Conservation (phyloP, 2,888 invertebrate species). For the Drosophila aldrichi region DNA sequence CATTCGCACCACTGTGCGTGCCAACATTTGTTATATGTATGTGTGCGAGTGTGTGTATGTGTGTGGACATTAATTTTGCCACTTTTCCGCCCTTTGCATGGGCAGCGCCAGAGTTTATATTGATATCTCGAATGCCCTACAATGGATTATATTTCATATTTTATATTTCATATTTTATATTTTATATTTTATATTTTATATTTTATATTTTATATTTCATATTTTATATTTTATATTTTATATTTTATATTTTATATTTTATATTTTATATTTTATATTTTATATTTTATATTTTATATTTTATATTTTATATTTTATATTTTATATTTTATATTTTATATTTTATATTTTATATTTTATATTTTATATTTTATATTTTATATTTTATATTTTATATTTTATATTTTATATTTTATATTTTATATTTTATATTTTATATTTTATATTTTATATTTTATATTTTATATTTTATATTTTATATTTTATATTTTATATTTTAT, state of each 20-base stretch:
- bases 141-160: neutral
- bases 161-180: too few relatives aligned
- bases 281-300: too few relatives aligned
- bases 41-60: slow-evolving; percentile 25
- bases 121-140: slow-evolving; percentile 33
- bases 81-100: slow-evolving; percentile 52
- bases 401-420: neutral
- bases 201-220: neutral
- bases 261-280: neutral
- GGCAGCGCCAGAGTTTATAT: slow-evolving; percentile 38
- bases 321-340: too few relatives aligned
- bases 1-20: slow-evolving; percentile 60
- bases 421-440: neutral
- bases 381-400: neutral
- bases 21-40: slow-evolving; percentile 56
- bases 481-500: too few relatives aligned
- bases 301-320: too few relatives aligned
- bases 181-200: neutral
- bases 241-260: neutral
- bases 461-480: too few relatives aligned
- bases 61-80: slow-evolving; percentile 72
- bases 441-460: neutral
- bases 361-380: neutral
- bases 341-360: too few relatives aligned
- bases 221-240: neutral